phyloP scores from a whole-genome alignment of 2,888 invertebrate genomes.

The Oxystoma pomonae region DNA sequence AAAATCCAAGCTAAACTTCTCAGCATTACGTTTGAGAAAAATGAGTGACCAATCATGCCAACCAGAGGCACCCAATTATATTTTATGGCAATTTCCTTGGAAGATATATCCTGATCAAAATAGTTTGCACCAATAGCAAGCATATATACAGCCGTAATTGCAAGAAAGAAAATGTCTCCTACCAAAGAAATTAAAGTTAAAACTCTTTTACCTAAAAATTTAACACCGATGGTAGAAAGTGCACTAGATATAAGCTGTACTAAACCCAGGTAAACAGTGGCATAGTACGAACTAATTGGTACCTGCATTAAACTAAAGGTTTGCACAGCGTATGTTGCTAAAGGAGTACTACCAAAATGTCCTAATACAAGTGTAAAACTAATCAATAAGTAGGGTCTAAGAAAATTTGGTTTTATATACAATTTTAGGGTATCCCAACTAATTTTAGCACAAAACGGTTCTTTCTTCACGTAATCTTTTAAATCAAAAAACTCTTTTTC shows the following conservation, averaged over 20 bases:
- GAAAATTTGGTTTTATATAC: slow-evolving; percentile 59
- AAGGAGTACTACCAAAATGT: slow-evolving; percentile 70
- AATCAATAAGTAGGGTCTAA: slow-evolving; percentile 65
- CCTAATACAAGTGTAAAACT: slow-evolving; percentile 65
- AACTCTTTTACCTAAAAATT: slow-evolving; percentile 68
- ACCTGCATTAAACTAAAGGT: slow-evolving; percentile 69
- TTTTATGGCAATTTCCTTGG: background rate
- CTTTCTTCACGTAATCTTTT: slow-evolving; percentile 14
- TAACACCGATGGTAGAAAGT: slow-evolving; percentile 63
- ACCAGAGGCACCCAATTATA: slow-evolving; percentile 63
- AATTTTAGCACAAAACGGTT: background rate
- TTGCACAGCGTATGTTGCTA: slow-evolving; percentile 70
- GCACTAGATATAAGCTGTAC: slow-evolving; percentile 65
- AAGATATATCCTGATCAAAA: slow-evolving; percentile 41
- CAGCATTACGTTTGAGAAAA: slow-evolving; percentile 66
- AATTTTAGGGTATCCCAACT: slow-evolving; percentile 27
- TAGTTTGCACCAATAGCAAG: slow-evolving; percentile 33
- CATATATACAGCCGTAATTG: slow-evolving; percentile 57
- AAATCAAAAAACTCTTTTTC: slow-evolving; percentile 51
- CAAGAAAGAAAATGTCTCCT: slow-evolving; percentile 63
- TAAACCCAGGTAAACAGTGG: slow-evolving; percentile 67
- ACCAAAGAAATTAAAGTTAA: slow-evolving; percentile 63
- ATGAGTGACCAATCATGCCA: slow-evolving; percentile 62
- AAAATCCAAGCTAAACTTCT: slow-evolving; percentile 75
- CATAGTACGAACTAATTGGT: slow-evolving; percentile 72